Base-by-base conservation (phyloP, 2,113 vertebrate genomes). In the Lipotes vexillifer region DNA sequence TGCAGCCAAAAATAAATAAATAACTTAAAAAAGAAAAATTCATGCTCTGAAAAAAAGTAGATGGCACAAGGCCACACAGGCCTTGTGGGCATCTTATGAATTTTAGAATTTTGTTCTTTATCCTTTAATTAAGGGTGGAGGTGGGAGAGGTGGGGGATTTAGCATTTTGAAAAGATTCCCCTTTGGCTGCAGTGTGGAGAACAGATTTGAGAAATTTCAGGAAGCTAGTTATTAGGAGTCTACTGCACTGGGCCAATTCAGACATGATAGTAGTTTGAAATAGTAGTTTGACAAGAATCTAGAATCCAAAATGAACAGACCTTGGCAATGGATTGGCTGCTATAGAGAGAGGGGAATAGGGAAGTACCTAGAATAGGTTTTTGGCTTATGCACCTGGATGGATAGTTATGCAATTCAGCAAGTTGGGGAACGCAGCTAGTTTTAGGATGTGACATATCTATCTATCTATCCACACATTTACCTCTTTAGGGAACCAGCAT, bases 291-390 rank as follows among this genome's bases (percentile, higher is more conserved):
- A 63, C 57, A 78, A 66, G 25, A 86, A 29, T 63, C 72, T 82
- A 93, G 57, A 96, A 61, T 27, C 46, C 52, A 75, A 84, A 95
- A 88, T 52, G n/a, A 96, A 59, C 29, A 88, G 59, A 88, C 46
- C 8, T 46, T 74, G 57, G 75, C 82, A 61, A 93, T 36, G 27
- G 38, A 84, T 61, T 55, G 65, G 25, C 46, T 80, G 25, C 46
- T 80, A 21, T 5, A 7, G 36, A 80, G 55, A 89, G 49, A 44
- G 44, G 90, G 69, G 27, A 41, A 46, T 44, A 68, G 31, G 27
- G 8, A 92, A 85, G 2, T 20, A 69, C 38, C 49, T 65, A 87
- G 68, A 93, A 92, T 57, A 74, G 29, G 21, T 36, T 74, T 65
- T 33, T 92, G 57, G 41, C 8, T 86, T 87, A 66, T 75, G 75